A percentile compares a stretch with the other conserved stretches of the same genome.
phyloP scores from a whole-genome alignment of 2,797 vertebrate species.

The Epinephelus malabaricus region DNA sequence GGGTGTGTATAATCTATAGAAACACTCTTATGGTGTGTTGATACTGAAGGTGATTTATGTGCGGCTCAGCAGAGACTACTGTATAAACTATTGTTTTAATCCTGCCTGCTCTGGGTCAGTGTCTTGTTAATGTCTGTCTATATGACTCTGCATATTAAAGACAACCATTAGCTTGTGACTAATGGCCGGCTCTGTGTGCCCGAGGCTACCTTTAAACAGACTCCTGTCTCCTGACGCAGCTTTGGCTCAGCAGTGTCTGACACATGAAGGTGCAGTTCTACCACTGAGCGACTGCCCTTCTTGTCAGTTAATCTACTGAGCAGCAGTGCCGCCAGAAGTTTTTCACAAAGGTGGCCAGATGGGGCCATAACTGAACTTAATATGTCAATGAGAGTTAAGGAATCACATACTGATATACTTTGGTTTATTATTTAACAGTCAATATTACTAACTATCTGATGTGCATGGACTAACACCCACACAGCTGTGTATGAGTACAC shows the following conservation, averaged over 20 bases:
- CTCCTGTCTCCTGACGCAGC: conserved; percentile 41
- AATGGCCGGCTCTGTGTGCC: conserved; percentile 67
- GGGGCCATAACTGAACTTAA: no score
- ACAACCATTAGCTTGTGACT: conserved; percentile 71
- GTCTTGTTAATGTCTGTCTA: conserved; percentile 77
- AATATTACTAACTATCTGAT: no score
- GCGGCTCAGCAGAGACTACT: conserved; percentile 79
- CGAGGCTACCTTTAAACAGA: conserved; percentile 48
- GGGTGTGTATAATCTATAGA: conserved; percentile 89
- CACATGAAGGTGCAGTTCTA: conserved; percentile 29
- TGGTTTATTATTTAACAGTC: no score
- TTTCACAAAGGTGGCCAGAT: no score
- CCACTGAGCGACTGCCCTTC: background rate
- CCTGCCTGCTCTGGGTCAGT: conserved; percentile 69
- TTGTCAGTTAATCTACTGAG: conserved; percentile 5
- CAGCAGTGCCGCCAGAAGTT: no score
- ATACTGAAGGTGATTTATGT: conserved; percentile 85
- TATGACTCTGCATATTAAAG: conserved; percentile 75
- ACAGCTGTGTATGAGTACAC: no score
- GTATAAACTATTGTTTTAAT: conserved; percentile 86
- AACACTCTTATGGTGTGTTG: conserved; percentile 88
- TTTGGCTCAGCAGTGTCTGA: conserved; percentile 35
- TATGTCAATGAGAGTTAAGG: no score
- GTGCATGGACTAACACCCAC: no score
- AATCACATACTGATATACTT: no score